Base-by-base conservation (phyloP, 30 jellyfish, hydroid and myxozoan species). In the Nemopilema nomurai region DNA sequence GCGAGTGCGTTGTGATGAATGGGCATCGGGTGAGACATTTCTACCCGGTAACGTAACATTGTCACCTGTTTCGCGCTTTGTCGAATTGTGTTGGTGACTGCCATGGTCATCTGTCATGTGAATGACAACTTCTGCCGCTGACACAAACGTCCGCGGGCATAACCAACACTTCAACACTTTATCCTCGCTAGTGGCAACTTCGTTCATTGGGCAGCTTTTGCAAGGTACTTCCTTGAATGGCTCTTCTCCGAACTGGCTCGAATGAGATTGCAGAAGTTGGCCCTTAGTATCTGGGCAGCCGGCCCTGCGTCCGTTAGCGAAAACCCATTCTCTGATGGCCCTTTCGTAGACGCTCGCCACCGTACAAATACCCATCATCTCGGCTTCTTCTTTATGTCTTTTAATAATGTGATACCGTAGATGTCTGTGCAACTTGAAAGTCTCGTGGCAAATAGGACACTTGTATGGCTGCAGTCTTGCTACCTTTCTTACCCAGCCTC, bases 51-150 rank as follows among this genome's bases (percentile, higher is more conserved):
- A 3, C 13, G 57, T 41, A 28, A 28, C 28, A 21, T 28, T 65
- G 31, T n/a, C 21, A 16, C 28, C 75, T 21, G 29, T 0, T 21
- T 41, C 6, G 6, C 57, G 13, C 57, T 41, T 41, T 41, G 57
- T n/a, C n/a, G n/a, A n/a, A n/a, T n/a, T n/a, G 13, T 41, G 13
- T 41, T 41, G 57, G 6, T 41, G 49, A 31, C 9, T 87, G 41
- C 81, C 90, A 62, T 89, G 97, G 31, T 82, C 85, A 41, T 65
- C 63, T 0, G 90, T 82, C 97, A 89, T 89, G 80, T 82, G 97
- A 1, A 62, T n/a, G 50, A 89, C 97, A 68, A 71, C 97, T 26
- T 25, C 86, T 22, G 80, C 90, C 18, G 97, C 85, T 7, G 90
- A 49, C n/a, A 57, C 19, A 76, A 62, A 82, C 69, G 73, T 65